phyloP scores from a whole-genome alignment of 2,888 invertebrate species.

The Ametastegia equiseti region DNA sequence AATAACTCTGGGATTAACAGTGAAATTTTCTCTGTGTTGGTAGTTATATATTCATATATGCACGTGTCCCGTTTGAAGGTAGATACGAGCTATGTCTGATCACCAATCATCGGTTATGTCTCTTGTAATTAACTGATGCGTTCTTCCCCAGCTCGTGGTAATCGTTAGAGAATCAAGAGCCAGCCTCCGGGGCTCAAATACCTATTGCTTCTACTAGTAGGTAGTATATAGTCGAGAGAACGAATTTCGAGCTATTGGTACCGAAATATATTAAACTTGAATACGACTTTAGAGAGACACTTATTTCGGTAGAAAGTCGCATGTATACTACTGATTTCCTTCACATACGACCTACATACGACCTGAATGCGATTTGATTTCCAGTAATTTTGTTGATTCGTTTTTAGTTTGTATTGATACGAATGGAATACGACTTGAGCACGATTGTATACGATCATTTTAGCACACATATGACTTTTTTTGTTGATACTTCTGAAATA shows the following conservation, averaged over 20 bases:
- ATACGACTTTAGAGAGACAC: not conserved
- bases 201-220: too few relatives aligned
- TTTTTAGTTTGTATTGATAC: too few relatives aligned
- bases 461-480: too few relatives aligned
- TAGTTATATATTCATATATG: not conserved
- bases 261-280: too few relatives aligned
- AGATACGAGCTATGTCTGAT: constrained; percentile 54
- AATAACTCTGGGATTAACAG: constrained; percentile 73
- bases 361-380: not conserved
- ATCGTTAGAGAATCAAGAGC: not conserved
- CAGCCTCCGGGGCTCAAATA: not conserved
- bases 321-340: not conserved
- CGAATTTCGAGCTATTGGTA: not conserved
- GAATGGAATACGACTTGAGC: too few relatives aligned
- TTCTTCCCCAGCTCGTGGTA: constrained; percentile 59
- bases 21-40: constrained; percentile 60
- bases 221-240: not conserved
- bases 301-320: not conserved
- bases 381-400: not conserved
- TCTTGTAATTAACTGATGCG: constrained; percentile 75
- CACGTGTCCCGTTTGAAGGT: too few relatives aligned
- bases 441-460: too few relatives aligned
- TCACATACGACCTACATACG: not conserved
- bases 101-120: constrained; percentile 75
- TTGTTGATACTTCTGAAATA: not conserved